phyloP scores from a whole-genome alignment of 2,797 vertebrate species.

The Sciaenops ocellatus region DNA sequence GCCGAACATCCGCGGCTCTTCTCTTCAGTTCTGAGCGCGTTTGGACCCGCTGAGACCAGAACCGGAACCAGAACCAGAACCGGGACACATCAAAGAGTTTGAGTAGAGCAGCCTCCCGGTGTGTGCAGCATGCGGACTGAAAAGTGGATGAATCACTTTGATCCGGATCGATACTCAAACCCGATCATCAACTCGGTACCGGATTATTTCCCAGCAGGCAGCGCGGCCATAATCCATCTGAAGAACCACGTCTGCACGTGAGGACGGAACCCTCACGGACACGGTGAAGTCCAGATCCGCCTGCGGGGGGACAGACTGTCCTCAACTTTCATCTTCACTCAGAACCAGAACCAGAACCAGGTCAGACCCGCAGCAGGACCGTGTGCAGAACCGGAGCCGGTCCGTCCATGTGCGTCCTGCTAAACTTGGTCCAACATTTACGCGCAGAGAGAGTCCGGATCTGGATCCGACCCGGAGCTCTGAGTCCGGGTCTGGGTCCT shows the following conservation, averaged over 20 bases:
- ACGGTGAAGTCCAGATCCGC: slow-evolving; percentile 8
- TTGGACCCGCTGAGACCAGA: slow-evolving; percentile 29
- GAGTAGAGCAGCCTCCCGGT: neutral
- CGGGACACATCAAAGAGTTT: slow-evolving; percentile 29
- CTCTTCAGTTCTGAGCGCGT: slow-evolving; percentile 38
- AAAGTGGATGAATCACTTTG: neutral
- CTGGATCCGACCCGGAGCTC: neutral
- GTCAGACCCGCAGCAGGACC: slow-evolving; percentile 17
- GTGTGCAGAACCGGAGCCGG: neutral
- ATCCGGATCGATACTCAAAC: slow-evolving; percentile 15
- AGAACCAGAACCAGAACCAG: slow-evolving; percentile 14
- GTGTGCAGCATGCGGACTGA: neutral
- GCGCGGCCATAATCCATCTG: slow-evolving; percentile 2
- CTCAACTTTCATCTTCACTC: slow-evolving; percentile 57
- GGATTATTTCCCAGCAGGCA: slow-evolving; percentile 15
- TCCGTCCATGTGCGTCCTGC: slow-evolving; percentile 49
- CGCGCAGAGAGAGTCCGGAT: slow-evolving; percentile 29
- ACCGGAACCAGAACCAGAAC: slow-evolving; percentile 10
- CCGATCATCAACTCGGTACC: neutral
- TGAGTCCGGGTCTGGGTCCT: slow-evolving; percentile 12
- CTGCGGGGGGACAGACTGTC: slow-evolving; percentile 23
- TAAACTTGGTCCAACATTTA: slow-evolving; percentile 13
- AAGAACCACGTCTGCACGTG: slow-evolving; percentile 4
- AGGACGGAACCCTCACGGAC: slow-evolving; percentile 3
- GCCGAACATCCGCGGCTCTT: slow-evolving; percentile 53